These are phyloP conservation scores for Latheticus oryzae DNA, from an alignment of 2,888 invertebrate species.

Conservation along the genomic window DNA sequence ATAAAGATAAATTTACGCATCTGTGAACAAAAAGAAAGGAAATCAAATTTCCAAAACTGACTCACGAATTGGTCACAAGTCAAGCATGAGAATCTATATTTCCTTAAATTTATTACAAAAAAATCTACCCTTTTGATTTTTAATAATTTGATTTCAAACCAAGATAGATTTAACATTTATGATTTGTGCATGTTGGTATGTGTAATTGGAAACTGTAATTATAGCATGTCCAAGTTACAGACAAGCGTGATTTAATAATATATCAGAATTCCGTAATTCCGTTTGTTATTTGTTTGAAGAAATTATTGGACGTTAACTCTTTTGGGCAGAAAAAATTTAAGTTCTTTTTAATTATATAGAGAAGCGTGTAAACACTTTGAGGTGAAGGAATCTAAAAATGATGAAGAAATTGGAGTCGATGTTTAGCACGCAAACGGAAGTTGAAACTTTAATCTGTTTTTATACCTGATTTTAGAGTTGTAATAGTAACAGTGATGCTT, in stretches of 20 bases:
- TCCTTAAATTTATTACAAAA: constrained; percentile 23
- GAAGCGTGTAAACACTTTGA: constrained; percentile 10
- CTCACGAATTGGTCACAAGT: constrained; percentile 20
- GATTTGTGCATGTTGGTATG: too few species aligned
- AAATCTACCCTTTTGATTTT: too few species aligned
- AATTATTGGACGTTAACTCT: not conserved
- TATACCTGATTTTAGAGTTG: not conserved
- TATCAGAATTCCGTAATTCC: constrained; percentile 7
- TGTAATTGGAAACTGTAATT: constrained; percentile 9
- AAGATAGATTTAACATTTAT: too few species aligned
- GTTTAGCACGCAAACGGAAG: constrained; percentile 7
- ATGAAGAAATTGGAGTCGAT: not conserved
- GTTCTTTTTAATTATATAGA: constrained; percentile 6
- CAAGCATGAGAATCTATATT: constrained; percentile 18
- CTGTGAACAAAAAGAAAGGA: constrained; percentile 33
- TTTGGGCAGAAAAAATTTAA: constrained; percentile 5
- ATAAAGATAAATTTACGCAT: constrained; percentile 22
- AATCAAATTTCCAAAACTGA: constrained; percentile 26
- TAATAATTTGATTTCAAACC: too few species aligned
- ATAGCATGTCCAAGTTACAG: not conserved
- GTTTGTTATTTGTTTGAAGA: constrained; percentile 4
- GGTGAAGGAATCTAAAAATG: not conserved
- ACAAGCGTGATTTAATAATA: constrained; percentile 13
- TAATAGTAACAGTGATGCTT: not conserved
- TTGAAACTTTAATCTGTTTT: not conserved